Conservation (phyloP, 2,888 invertebrate genomes). For the Drosophila aldrichi region DNA sequence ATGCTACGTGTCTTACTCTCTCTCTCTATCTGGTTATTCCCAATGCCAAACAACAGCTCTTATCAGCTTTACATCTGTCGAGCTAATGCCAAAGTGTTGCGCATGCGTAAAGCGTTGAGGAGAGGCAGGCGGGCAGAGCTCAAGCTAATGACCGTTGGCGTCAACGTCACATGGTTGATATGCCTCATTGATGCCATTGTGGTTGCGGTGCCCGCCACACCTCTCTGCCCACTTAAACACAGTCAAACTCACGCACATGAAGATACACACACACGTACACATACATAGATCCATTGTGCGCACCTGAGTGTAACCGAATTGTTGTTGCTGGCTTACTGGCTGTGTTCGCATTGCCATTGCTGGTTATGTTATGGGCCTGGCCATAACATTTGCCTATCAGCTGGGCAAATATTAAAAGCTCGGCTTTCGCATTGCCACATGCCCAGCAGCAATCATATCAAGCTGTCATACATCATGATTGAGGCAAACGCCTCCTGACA, state of each 20-base stretch:
- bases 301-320: conserved; percentile 69
- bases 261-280: background rate
- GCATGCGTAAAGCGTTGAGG: conserved; percentile 42
- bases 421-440: conserved; percentile 41
- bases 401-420: conserved; percentile 62
- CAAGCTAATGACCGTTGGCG: conserved; percentile 40
- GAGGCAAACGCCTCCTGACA: conserved; percentile 30
- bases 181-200: conserved; percentile 58
- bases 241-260: conserved; percentile 6
- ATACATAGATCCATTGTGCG: conserved; percentile 28
- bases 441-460: conserved; percentile 60
- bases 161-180: conserved; percentile 61
- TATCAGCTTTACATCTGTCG: conserved; percentile 48
- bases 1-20: conserved; percentile 56
- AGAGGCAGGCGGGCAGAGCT: background rate
- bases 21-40: conserved; percentile 19
- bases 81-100: conserved; percentile 38
- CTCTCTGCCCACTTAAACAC: conserved; percentile 15
- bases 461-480: conserved; percentile 8
- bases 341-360: conserved; percentile 31
- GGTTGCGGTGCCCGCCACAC: conserved; percentile 45
- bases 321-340: conserved; percentile 40
- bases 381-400: conserved; percentile 64
- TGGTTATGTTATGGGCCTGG: conserved; percentile 57
- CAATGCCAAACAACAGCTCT: conserved; percentile 40